Percentiles rank a stretch among this genome's conserved stretches.
Evolutionary conservation across 2,888 invertebrate genomes (phyloP).

Genomic region (Periphyllus acericola): DNA sequence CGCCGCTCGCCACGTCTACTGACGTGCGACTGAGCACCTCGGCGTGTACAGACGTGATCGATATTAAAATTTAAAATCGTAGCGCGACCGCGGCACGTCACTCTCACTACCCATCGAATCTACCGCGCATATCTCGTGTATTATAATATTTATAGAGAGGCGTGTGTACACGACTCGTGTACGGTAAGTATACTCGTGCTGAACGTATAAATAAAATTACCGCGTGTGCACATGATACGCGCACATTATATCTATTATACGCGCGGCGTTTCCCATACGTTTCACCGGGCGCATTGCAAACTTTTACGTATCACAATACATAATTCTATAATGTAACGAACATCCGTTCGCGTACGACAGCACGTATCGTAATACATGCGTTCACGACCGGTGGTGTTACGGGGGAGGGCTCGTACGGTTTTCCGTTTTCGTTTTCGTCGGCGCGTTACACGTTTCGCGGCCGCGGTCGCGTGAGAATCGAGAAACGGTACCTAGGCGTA

Average conservation of each 20-base stretch:
- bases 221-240: too few species aligned
- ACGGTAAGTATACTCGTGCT: too few species aligned
- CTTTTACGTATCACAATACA: neutral
- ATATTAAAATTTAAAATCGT: constrained; percentile 39
- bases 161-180: too few species aligned
- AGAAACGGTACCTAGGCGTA: constrained; percentile 1
- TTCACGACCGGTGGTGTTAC: neutral
- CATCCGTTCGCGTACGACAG: neutral
- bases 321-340: neutral
- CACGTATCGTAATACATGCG: neutral
- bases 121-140: neutral
- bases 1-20: neutral
- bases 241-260: too few species aligned
- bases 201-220: too few species aligned
- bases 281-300: constrained; percentile 23
- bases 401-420: too few species aligned
- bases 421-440: too few species aligned
- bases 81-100: neutral
- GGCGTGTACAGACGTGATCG: neutral
- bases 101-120: constrained; percentile 26
- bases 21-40: too few species aligned
- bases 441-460: neutral
- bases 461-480: neutral
- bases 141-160: neutral
- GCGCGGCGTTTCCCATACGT: constrained; percentile 23